phyloP scores from a whole-genome alignment of 1,140 invertebrate genomes.

The Diachasmimorpha longicaudata region DNA sequence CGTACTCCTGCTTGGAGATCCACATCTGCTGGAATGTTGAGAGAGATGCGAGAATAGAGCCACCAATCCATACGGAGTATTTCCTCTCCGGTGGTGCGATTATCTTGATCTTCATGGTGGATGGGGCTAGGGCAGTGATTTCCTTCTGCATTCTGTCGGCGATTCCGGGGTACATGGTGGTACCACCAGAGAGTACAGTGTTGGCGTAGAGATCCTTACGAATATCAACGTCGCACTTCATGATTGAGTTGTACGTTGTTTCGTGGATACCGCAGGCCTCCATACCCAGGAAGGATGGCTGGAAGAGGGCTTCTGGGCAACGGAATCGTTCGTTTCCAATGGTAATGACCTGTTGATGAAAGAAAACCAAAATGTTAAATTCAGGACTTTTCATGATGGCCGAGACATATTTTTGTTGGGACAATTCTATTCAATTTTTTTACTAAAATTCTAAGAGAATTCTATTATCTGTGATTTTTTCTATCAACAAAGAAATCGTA shows the following conservation, averaged over 20 bases:
- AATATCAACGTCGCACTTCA: conserved; percentile 96
- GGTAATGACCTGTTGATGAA: conserved; percentile 77
- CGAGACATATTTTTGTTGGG: no score
- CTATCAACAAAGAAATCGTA: no score
- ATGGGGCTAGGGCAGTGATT: conserved; percentile 76
- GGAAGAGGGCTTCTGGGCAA: conserved; percentile 96
- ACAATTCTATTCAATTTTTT: no score
- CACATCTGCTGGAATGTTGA: conserved; percentile 94
- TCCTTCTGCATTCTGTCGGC: conserved; percentile 81
- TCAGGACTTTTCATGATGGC: no score
- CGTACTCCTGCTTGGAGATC: conserved; percentile 96
- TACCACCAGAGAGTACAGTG: conserved; percentile 94
- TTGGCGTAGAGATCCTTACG: conserved; percentile 95
- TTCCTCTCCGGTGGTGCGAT: conserved; percentile 86
- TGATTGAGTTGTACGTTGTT: conserved; percentile 96
- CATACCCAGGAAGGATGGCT: conserved; percentile 94
- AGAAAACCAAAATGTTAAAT: no score
- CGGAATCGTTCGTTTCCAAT: conserved; percentile 97
- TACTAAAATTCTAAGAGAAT: no score
- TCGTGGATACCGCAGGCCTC: conserved; percentile 94
- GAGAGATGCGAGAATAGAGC: conserved; percentile 83
- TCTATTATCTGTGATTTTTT: no score
- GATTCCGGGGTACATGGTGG: conserved; percentile 94
- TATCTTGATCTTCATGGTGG: conserved; percentile 83
- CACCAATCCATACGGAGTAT: conserved; percentile 87